Conservation (phyloP, 2,888 invertebrate species). For the Catocala nupta region DNA sequence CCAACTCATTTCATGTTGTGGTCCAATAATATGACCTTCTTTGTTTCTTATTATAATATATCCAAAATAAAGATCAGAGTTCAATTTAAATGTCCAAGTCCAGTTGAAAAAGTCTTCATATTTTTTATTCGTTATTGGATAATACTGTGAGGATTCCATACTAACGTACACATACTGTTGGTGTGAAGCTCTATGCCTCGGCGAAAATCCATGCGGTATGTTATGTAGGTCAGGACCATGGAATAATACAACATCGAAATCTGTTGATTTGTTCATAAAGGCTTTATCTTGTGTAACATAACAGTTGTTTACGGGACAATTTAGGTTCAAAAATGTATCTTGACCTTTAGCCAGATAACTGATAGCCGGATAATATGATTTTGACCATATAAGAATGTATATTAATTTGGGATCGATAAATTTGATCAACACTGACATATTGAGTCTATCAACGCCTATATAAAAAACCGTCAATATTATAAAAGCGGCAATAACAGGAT, state of each 20-base stretch:
- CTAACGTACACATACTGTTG: conserved; percentile 42
- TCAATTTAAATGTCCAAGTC: conserved; percentile 66
- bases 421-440: too few species aligned
- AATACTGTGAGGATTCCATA: conserved; percentile 61
- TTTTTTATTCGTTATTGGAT: conserved; percentile 51
- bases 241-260: conserved; percentile 24
- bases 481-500: too few species aligned
- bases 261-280: conserved; percentile 1
- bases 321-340: neutral
- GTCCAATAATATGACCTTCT: conserved; percentile 55
- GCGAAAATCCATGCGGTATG: too few species aligned
- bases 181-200: neutral
- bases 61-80: conserved; percentile 60
- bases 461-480: too few species aligned
- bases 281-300: neutral
- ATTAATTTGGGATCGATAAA: conserved; percentile 8
- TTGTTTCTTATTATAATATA: conserved; percentile 59
- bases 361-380: neutral
- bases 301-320: neutral
- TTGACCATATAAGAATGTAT: conserved; percentile 21
- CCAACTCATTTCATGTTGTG: conserved; percentile 61
- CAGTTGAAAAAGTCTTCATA: conserved; percentile 65
- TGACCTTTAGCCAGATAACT: neutral
- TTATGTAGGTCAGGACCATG: conserved; percentile 16
- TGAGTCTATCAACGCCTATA: too few species aligned